Percentiles rank a stretch among this genome's conserved stretches.
These are phyloP conservation scores for Hepsetus odoe DNA, from an alignment of 2,113 vertebrate genomes.

Conservation along the genomic window DNA sequence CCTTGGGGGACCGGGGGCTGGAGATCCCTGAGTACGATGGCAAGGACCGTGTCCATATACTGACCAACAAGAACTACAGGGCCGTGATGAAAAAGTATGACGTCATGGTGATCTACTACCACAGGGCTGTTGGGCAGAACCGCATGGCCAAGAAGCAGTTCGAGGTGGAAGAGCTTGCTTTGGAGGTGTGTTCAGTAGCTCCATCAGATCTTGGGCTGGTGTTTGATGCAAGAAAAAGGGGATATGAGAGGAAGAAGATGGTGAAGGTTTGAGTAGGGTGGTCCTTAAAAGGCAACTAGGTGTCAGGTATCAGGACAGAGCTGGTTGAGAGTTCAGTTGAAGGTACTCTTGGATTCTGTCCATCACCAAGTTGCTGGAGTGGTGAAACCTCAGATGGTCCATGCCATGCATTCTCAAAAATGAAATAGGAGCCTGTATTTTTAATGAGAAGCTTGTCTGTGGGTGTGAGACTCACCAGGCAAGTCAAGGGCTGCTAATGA, in stretches of 20 bases:
- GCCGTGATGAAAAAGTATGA: slow-evolving; percentile 88
- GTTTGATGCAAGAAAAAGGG: slow-evolving; percentile 43
- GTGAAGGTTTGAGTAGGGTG: neutral
- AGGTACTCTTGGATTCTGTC: neutral
- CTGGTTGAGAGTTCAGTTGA: slow-evolving; percentile 21
- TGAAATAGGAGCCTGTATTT: slow-evolving; percentile 22
- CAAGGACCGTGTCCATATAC: slow-evolving; percentile 82
- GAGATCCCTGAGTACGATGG: slow-evolving; percentile 88
- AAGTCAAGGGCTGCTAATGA: neutral
- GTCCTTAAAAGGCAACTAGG: neutral
- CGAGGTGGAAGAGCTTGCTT: slow-evolving; percentile 86
- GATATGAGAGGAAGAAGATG: slow-evolving; percentile 19
- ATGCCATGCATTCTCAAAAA: neutral
- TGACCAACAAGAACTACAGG: slow-evolving; percentile 87
- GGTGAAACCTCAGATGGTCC: slow-evolving; percentile 8
- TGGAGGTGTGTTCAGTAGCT: slow-evolving; percentile 81
- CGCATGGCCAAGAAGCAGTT: slow-evolving; percentile 83
- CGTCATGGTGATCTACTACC: slow-evolving; percentile 89
- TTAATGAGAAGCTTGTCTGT: slow-evolving; percentile 5
- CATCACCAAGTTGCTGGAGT: slow-evolving; percentile 8
- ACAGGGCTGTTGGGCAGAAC: slow-evolving; percentile 79
- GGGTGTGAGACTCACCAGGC: neutral
- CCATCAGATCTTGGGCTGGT: slow-evolving; percentile 1
- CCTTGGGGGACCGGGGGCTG: slow-evolving; percentile 79
- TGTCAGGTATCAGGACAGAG: slow-evolving; percentile 14